A percentile compares a stretch with the other conserved stretches of the same genome.
These are phyloP conservation scores for Prunella himalayana DNA, from an alignment of 2,113 vertebrate genomes.

Conservation along the genomic window DNA sequence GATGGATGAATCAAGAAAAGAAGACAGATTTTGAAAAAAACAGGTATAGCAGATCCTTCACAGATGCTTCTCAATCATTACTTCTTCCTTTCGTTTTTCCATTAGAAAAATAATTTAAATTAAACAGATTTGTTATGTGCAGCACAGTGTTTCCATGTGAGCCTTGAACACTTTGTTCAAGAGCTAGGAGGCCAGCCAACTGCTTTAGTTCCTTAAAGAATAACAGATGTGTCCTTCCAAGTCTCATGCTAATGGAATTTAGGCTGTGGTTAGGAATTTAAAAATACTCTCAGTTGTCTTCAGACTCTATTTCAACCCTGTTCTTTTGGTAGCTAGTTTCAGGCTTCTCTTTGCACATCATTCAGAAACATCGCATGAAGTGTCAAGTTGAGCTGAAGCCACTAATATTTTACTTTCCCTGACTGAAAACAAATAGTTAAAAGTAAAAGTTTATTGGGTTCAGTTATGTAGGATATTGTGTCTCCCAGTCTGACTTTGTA, in stretches of 20 bases:
- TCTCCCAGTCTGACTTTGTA: not conserved
- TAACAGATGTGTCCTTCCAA: constrained; percentile 70
- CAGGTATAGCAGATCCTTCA: constrained; percentile 16
- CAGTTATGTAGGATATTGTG: not conserved
- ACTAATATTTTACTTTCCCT: not conserved
- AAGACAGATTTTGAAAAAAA: not conserved
- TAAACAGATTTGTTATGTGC: constrained; percentile 61
- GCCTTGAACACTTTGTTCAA: constrained; percentile 65
- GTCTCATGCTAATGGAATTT: constrained; percentile 62
- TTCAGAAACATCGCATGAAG: not conserved
- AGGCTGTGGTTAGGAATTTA: constrained; percentile 1
- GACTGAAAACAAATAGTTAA: not conserved
- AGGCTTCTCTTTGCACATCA: not conserved
- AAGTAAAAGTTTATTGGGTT: not conserved
- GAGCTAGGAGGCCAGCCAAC: constrained; percentile 68
- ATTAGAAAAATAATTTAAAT: constrained; percentile 55
- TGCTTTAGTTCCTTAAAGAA: constrained; percentile 69
- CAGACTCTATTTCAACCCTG: not conserved
- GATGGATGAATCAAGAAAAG: constrained; percentile 16
- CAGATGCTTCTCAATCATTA: constrained; percentile 40
- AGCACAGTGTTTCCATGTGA: constrained; percentile 56
- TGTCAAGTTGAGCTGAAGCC: not conserved
- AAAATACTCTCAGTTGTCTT: constrained; percentile 21
- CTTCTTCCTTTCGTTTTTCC: constrained; percentile 3
- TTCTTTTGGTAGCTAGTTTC: not conserved